phyloP scores from a whole-genome alignment of 1,140 invertebrate species.

The roundworm (Caenorhabditis elegans) region WBcel235 BX284604.4:7077001-7077500 shows the following conservation, averaged over 20 bases:
- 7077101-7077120: too few relatives aligned
- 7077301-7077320: not conserved
- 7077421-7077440: too few relatives aligned
- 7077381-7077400: not conserved
- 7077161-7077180: too few relatives aligned
- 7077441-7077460: too few relatives aligned
- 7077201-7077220: not conserved
- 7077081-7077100: too few relatives aligned
- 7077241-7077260: slow-evolving; percentile 24
- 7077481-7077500: not conserved
- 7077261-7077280: slow-evolving; percentile 6
- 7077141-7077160: too few relatives aligned
- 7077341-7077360: not conserved
- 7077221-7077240: slow-evolving; percentile 22
- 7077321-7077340: not conserved
- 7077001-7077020: too few relatives aligned
- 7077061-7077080: too few relatives aligned
- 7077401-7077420: too few relatives aligned
- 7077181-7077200: slow-evolving; percentile 12
- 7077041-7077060: too few relatives aligned
- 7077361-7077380: not conserved
- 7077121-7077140: too few relatives aligned
- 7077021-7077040: too few relatives aligned
- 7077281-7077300: not conserved
- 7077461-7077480: not conserved